phyloP scores from a whole-genome alignment of 2,888 invertebrate genomes.

The Idaea biselata region DNA sequence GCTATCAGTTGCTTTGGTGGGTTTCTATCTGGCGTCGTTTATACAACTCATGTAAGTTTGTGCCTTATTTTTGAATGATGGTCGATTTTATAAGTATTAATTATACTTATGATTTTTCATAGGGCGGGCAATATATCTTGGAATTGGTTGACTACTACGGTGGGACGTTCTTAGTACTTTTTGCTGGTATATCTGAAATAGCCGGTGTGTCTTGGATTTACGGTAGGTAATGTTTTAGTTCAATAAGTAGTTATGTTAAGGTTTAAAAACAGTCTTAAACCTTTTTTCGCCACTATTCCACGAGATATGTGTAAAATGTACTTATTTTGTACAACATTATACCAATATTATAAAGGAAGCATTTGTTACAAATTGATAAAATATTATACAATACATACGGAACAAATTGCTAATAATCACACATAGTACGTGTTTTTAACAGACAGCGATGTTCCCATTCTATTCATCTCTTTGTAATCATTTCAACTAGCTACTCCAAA shows the following conservation, averaged over 20 bases:
- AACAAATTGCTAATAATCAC: too few species aligned
- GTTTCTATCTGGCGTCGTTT: conserved; percentile 81
- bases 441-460: too few species aligned
- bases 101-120: conserved; percentile 18
- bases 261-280: neutral
- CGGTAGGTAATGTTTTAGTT: conserved; percentile 49
- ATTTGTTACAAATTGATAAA: too few species aligned
- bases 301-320: too few species aligned
- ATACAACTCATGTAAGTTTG: conserved; percentile 37
- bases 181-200: conserved; percentile 79
- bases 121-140: conserved; percentile 84
- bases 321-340: too few species aligned
- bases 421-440: too few species aligned
- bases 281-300: neutral
- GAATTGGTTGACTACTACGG: conserved; percentile 84
- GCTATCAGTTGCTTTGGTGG: conserved; percentile 61
- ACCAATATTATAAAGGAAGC: too few species aligned
- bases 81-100: neutral
- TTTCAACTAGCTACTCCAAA: too few species aligned
- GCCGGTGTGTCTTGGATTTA: conserved; percentile 69
- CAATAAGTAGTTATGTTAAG: too few species aligned
- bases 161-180: conserved; percentile 83
- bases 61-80: neutral
- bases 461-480: too few species aligned
- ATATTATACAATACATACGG: too few species aligned